A percentile compares a stretch with the other conserved stretches of the same genome.
Evolutionary conservation across 2,888 invertebrate genomes (phyloP).

Genomic region (Allophyes oxyacanthae): DNA sequence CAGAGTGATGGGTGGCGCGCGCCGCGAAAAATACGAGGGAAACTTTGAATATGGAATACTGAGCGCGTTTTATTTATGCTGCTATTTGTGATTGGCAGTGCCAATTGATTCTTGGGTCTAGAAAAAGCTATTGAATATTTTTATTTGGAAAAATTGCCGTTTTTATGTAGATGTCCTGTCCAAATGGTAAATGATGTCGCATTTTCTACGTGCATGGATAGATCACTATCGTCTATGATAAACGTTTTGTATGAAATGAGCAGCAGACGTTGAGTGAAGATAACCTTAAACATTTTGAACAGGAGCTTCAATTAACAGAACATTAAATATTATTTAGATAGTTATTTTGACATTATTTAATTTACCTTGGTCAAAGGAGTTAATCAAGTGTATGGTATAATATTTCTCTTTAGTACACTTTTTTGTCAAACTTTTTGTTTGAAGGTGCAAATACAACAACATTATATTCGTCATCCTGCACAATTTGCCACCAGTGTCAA

Average conservation of each 20-base stretch:
- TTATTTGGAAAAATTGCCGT: not conserved
- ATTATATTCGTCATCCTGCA: slow-evolving; percentile 26
- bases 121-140: slow-evolving; percentile 22
- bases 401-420: too few species aligned
- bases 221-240: too few species aligned
- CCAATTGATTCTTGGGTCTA: slow-evolving; percentile 49
- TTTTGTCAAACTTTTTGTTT: too few species aligned
- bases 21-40: slow-evolving; percentile 54
- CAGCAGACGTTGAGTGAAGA: too few species aligned
- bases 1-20: slow-evolving; percentile 54
- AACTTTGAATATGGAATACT: slow-evolving; percentile 58
- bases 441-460: not conserved
- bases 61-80: slow-evolving; percentile 54
- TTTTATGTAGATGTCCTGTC: not conserved
- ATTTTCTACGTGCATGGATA: slow-evolving; percentile 1
- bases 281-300: too few species aligned
- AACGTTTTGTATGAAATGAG: too few species aligned
- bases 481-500: slow-evolving; percentile 21
- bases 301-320: too few species aligned
- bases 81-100: slow-evolving; percentile 50
- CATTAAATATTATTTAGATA: too few species aligned
- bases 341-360: too few species aligned
- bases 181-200: not conserved
- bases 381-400: too few species aligned
- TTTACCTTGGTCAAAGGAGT: too few species aligned